Conservation (phyloP, 1,140 invertebrate genomes). For the Monomorium pharaonis region DNA sequence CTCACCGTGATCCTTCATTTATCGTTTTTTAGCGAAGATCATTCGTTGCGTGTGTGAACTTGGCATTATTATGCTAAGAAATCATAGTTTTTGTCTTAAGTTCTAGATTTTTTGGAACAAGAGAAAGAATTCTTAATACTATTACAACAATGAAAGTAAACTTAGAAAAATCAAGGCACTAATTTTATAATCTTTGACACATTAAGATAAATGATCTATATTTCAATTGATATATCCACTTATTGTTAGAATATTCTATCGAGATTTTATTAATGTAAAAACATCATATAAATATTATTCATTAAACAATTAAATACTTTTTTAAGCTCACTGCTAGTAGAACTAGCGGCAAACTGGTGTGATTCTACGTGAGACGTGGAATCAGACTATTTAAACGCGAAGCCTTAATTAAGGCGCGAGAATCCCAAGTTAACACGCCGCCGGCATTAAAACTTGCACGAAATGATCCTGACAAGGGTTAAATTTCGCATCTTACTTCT, state of each 20-base stretch:
- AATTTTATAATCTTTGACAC: too few species aligned
- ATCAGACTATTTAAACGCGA: conserved; percentile 44
- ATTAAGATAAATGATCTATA: neutral
- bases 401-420: conserved; percentile 52
- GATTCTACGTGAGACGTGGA: neutral
- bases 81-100: too few species aligned
- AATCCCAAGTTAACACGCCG: conserved; percentile 30
- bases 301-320: neutral
- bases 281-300: neutral
- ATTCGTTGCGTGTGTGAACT: neutral
- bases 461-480: conserved; percentile 57
- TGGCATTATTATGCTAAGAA: too few species aligned
- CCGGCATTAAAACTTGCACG: conserved; percentile 59
- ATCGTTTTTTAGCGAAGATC: neutral
- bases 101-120: too few species aligned
- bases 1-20: conserved; percentile 55
- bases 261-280: neutral
- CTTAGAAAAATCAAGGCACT: too few species aligned
- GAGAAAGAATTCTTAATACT: too few species aligned
- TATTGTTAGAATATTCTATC: neutral
- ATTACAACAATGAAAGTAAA: too few species aligned
- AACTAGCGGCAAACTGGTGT: neutral
- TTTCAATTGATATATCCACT: neutral
- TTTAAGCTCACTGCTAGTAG: neutral
- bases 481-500: conserved; percentile 54